Percentiles rank a stretch among this genome's conserved stretches.
Evolutionary conservation across 2,797 vertebrate genomes (phyloP).

Genomic region (Hirundo rustica): DNA sequence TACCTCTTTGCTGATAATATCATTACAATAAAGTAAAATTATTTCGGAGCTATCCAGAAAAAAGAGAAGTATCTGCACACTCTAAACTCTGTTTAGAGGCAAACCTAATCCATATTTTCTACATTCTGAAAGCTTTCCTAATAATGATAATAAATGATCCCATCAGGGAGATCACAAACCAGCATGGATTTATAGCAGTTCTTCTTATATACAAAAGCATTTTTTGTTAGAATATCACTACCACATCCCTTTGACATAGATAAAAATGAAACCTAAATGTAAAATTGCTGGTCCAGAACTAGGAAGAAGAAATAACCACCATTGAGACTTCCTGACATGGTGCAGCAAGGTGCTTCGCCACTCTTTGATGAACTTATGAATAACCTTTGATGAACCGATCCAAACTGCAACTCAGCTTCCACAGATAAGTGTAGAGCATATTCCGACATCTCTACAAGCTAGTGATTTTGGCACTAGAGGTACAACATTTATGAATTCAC

Average conservation of each 20-base stretch:
- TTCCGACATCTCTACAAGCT: neutral
- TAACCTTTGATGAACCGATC: neutral
- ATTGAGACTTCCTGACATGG: neutral
- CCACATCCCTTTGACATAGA: fast-evolving
- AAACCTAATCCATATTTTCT: neutral
- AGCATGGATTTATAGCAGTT: neutral
- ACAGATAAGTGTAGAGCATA: neutral
- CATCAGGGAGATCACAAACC: neutral
- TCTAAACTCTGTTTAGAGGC: neutral
- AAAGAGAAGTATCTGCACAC: neutral
- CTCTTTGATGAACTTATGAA: neutral
- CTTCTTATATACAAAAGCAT: neutral
- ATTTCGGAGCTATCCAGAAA: neutral
- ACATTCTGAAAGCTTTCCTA: neutral
- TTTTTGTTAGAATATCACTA: neutral
- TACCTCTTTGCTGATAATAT: neutral
- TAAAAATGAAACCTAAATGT: neutral
- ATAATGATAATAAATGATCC: neutral
- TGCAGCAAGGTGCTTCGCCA: neutral
- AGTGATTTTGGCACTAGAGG: neutral
- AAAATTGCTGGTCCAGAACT: neutral
- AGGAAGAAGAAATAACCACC: neutral
- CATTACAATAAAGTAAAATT: neutral
- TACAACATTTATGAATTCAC: neutral
- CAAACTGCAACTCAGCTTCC: neutral